Evolutionary conservation across 2,113 vertebrate species (phyloP).

Genomic region (Hiodon tergisus): DNA sequence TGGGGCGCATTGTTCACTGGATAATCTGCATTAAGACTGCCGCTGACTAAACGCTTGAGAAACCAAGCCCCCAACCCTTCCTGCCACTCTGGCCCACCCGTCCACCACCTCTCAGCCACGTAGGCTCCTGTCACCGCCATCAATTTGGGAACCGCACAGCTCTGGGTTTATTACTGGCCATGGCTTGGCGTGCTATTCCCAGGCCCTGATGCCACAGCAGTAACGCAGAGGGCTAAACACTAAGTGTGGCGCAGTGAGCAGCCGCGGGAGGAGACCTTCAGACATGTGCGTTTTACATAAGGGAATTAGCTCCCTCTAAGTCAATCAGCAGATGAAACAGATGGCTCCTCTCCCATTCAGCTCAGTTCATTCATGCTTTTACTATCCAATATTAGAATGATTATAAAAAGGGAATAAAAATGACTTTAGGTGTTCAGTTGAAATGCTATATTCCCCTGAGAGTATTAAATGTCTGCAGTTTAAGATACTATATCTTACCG

Average conservation of each 20-base stretch:
- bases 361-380: background rate
- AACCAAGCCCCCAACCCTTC: background rate
- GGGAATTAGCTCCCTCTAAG: background rate
- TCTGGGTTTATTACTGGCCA: constrained; percentile 27
- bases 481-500: background rate
- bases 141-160: constrained; percentile 12
- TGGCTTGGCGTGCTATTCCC: constrained; percentile 4
- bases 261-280: background rate
- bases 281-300: constrained; percentile 12
- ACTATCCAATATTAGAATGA: background rate
- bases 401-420: background rate
- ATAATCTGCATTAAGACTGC: constrained; percentile 28
- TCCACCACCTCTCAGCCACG: background rate
- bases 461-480: too few species aligned
- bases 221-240: constrained; percentile 5
- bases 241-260: background rate
- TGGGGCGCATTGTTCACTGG: constrained; percentile 19
- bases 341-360: background rate
- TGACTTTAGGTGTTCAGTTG: background rate
- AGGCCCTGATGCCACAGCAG: constrained; percentile 5
- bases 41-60: background rate
- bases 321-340: background rate
- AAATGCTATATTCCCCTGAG: too few species aligned
- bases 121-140: constrained; percentile 25
- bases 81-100: background rate